A percentile compares a stretch with the other conserved stretches of the same genome.
Evolutionary conservation across 2,797 vertebrate species (phyloP).

Genomic region (Brachyalestes nurse): DNA sequence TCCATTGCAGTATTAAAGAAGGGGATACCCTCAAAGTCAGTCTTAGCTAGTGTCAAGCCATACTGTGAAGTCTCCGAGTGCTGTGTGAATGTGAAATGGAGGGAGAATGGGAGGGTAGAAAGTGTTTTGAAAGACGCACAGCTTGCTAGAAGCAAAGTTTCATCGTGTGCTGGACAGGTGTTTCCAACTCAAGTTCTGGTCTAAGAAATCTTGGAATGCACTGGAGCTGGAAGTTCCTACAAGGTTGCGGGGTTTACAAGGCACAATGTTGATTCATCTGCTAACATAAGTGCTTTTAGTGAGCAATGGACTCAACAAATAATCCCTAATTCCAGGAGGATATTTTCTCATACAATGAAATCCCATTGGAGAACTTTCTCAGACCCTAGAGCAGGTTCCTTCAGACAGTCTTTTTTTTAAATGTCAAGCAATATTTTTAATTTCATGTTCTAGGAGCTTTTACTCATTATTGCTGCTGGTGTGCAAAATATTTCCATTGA

Average conservation of each 20-base stretch:
- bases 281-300: background rate
- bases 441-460: background rate
- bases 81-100: constrained; percentile 16
- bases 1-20: constrained; percentile 43
- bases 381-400: background rate
- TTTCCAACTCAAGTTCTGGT: background rate
- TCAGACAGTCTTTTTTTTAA: background rate
- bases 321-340: background rate
- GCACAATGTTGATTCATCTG: constrained; percentile 26
- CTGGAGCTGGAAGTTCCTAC: constrained; percentile 31
- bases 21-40: constrained; percentile 36
- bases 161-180: constrained; percentile 31
- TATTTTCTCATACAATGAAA: background rate
- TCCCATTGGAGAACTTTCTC: background rate
- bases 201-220: constrained; percentile 27
- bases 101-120: constrained; percentile 16
- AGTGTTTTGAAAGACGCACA: background rate
- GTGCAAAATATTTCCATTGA: constrained; percentile 19
- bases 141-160: constrained; percentile 23
- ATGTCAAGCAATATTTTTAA: background rate
- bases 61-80: constrained; percentile 29
- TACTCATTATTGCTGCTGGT: constrained; percentile 32
- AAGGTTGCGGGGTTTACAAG: constrained; percentile 25
- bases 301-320: background rate
- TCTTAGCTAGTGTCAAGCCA: background rate